Evolutionary conservation across 1,140 invertebrate genomes (phyloP).

Genomic region (Euura saliciscinereae): DNA sequence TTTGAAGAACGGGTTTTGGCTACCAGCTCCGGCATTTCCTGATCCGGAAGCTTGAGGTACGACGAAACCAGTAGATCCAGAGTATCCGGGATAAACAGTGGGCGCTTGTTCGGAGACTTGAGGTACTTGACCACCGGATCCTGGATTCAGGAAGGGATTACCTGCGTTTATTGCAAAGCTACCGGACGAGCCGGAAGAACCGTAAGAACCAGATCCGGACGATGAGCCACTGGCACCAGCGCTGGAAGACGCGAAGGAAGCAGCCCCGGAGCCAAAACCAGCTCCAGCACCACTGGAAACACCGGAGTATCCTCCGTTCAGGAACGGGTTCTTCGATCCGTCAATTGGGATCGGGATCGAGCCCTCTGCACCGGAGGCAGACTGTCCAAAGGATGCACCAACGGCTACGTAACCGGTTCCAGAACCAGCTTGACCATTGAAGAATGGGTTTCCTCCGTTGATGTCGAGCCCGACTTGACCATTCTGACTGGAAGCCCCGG

Average conservation of each 20-base stretch:
- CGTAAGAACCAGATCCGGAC: constrained; percentile 10
- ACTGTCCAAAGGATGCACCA: background rate
- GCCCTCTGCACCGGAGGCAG: background rate
- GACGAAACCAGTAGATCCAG: background rate
- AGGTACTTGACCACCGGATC: background rate
- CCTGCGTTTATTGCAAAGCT: constrained; percentile 11
- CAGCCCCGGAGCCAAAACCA: background rate
- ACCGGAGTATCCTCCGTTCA: constrained; percentile 14
- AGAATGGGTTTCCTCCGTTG: constrained; percentile 9
- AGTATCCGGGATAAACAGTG: background rate
- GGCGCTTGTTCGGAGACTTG: background rate
- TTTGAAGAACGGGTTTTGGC: constrained; percentile 22
- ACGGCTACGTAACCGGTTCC: background rate
- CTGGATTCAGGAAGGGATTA: constrained; percentile 25
- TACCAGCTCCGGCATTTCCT: constrained; percentile 19
- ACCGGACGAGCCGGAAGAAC: constrained; percentile 1
- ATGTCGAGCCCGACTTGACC: constrained; percentile 10
- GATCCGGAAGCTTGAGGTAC: background rate
- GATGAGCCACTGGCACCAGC: background rate
- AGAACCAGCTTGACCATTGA: background rate
- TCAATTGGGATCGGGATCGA: background rate
- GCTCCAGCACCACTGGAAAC: background rate
- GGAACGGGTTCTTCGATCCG: constrained; percentile 30
- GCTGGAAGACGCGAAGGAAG: background rate
- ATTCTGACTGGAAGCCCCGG: constrained; percentile 11